Base-by-base conservation (phyloP, 2,113 vertebrate species). In the Tinamus guttatus region DNA sequence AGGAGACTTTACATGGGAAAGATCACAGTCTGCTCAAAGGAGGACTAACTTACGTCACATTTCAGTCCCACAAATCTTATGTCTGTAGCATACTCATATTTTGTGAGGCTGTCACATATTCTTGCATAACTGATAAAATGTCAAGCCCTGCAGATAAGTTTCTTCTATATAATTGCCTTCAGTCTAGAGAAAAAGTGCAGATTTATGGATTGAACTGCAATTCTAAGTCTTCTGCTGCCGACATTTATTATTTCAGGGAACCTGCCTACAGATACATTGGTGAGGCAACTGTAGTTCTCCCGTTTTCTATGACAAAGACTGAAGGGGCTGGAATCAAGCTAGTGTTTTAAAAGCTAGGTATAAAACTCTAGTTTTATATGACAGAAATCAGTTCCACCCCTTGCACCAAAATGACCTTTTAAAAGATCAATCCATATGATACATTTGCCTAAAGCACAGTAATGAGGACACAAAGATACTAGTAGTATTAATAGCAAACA, bases 181-280 rank as follows among this genome's bases (percentile, higher is more conserved):
- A 71, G 28, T 71, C 32, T 56, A 49, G 22, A 45, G 68, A 78
- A 81, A 82, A 85, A 8, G 65, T 67, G 69, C 8, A 74, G 81
- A 92, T 94, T 91, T 94, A 94, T 94, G 82, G 89, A 73, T 45
- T 0, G 2, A 87, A 63, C 49, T 96, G 54, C 85, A 93, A 85
- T 87, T 51, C 59, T 95, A 91, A 91, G 91, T 97, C 87, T 91
- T 65, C 43, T 41, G 30, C 45, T 93, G 78, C n/a, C 67, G 87
- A 4, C 84, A 60, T 84, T 93, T 92, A 93, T 94, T 75, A 38
- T 85, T 92, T 60, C 62, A 85, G 34, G 13, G 38, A 89, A 85
- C 38, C 49, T 73, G 77, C 60, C 28, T 91, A 7, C 52, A 63
- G 58, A 62, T 67, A 63, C 63, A 84, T 65, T 51, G 73, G 63